Conservation (phyloP, 2,113 vertebrate genomes). For the Athene noctua region DNA sequence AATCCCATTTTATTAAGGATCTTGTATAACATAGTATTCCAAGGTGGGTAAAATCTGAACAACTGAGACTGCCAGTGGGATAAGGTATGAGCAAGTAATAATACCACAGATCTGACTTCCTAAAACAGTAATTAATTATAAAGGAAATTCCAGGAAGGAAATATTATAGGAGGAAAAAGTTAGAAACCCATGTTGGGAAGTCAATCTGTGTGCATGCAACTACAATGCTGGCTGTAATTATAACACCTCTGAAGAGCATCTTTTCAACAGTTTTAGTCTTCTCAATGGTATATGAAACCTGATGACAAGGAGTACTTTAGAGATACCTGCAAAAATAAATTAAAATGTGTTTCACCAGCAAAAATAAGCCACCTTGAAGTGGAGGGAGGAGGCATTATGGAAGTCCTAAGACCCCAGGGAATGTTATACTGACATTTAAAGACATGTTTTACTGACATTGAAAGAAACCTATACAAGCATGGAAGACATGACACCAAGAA, state of each 20-base stretch:
- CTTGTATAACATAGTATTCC: not conserved
- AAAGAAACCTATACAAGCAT: not conserved
- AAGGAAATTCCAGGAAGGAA: not conserved
- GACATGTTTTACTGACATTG: not conserved
- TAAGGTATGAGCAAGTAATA: not conserved
- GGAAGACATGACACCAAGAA: not conserved
- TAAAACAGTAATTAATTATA: not conserved
- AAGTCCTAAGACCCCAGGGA: not conserved
- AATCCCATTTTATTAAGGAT: not conserved
- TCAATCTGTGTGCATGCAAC: not conserved
- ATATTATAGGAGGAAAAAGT: not conserved
- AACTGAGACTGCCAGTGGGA: not conserved
- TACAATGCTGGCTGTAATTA: not conserved
- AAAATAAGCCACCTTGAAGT: not conserved
- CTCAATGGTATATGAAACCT: not conserved
- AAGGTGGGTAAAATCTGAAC: not conserved
- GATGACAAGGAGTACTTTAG: not conserved
- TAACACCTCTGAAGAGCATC: not conserved
- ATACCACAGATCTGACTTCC: not conserved
- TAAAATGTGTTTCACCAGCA: not conserved
- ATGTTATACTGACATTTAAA: not conserved
- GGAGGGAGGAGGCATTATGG: not conserved
- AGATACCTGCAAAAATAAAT: not conserved
- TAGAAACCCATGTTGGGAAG: not conserved
- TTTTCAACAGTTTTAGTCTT: not conserved